Base-by-base conservation (phyloP, 2,888 invertebrate genomes). In the Galerucella calmariensis region DNA sequence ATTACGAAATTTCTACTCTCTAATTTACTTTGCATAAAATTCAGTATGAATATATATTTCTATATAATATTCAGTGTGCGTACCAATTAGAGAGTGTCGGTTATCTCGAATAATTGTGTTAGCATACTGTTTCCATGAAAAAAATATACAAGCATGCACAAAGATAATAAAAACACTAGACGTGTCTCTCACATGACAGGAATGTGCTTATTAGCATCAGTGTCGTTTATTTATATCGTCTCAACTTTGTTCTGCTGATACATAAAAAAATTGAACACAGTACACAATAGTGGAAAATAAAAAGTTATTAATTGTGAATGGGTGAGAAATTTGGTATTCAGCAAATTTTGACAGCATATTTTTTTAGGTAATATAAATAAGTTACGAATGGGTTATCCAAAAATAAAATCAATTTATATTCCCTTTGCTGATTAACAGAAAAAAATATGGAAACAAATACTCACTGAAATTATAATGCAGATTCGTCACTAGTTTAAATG, bases 41-140 rank as follows among this genome's bases (percentile, higher is more conserved):
- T 10, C 56, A 9, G 9, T 20, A 56, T 10, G 56, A 56, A 56
- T 16, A 20, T 53, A 6, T 56, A 20, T 56, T 56, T 3, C 2
- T 56, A 10, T 56, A 14, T 53, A 53, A 14, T 53, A 56, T 56
- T 56, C 10, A 20, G 56, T 56, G 3, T 56, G 16, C 56, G 16
- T 56, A 62, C n/a, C 41, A 41, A 62, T 41, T 65, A 65, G 1
- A 27, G 35, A 35, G 27, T 61, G 61, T 27, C n/a, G 5, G 27
- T 35, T 61, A 65, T 65, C 63, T 65, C 12, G 16, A 46, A 46
- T 44, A 12, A 65, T 10, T 10, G n/a, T n/a, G 9, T 63, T 63
- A 44, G 63, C 10, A 63, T 63, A n/a, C 61, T 61, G 6, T 53
- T 14, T 2, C 2, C 20, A 8, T 10, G 27, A 35, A 14, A 62